Evolutionary conservation across 2,113 vertebrate genomes (phyloP), one percentile per base, ranked within the genome.

Genomic region (Formicarius rufipectus): DNA sequence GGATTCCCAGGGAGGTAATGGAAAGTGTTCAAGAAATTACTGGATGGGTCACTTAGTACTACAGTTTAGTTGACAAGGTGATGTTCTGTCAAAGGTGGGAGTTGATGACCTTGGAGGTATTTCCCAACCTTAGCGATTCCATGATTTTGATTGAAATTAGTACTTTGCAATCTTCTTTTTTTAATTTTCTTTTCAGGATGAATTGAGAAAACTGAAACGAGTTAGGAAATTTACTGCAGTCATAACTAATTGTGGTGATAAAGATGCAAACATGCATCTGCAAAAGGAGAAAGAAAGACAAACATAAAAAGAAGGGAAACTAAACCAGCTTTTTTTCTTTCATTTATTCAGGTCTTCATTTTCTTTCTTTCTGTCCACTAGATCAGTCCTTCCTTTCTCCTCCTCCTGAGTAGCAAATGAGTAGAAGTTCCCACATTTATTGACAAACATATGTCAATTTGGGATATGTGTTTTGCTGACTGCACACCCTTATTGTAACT

Each of bases 161-260:
- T 49, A 47, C 23, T 68, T 74, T 64, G 10, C 28, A 58, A 59
- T 13, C 5, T 24, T 66, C 30, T 49, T 58, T 44, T 35, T 35
- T 15, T 6, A 42, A 42, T 42, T n/a, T n/a, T n/a, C n/a, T n/a
- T 42, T 42, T 42, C 12, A 10, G n/a, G 53, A 86, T 81, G 60
- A 79, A 52, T 75, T 60, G 47, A 44, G 58, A 58, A 62, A 84
- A 63, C 18, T 80, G 52, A 87, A 90, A 72, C 76, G 13, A 44
- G 12, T 80, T 90, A 23, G 63, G 24, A 87, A 63, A 84, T 90
- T 84, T 87, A 44, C 37, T 69, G 25, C n/a, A 62, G 24, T 75
- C 13, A 11, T 72, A 84, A 63, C 49, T 92, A 58, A 68, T 80
- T 94, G 66, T 83, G 25, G 16, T 66, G 67, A 67, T 63, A 92